Evolutionary conservation across 37 sponge, comb jelly and placozoan species (phyloP).

Genomic region (Hormiphora californensis): DNA sequence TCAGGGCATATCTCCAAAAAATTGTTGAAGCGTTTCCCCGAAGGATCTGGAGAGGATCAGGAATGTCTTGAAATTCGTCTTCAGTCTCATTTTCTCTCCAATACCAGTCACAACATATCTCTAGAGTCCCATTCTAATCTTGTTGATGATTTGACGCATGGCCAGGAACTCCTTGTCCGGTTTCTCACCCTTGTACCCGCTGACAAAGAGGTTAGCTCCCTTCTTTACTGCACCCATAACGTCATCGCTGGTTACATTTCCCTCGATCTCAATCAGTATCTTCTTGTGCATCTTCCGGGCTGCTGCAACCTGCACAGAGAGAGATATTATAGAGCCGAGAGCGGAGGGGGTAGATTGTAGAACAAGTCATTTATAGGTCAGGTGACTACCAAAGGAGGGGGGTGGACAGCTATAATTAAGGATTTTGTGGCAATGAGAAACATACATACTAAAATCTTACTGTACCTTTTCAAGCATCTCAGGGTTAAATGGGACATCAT

Average conservation of each 20-base stretch:
- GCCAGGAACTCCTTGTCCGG: not conserved
- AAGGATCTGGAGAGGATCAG: too few species aligned
- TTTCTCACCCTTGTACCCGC: not conserved
- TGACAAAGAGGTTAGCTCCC: not conserved
- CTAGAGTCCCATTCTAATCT: not conserved
- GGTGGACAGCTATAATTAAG: too few species aligned
- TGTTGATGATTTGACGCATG: constrained; percentile 1
- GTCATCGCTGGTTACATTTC: not conserved
- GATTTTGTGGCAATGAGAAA: too few species aligned
- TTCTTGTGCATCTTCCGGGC: constrained; percentile 15
- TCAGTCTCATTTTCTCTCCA: too few species aligned
- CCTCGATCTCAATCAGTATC: constrained; percentile 2
- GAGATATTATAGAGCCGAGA: too few species aligned
- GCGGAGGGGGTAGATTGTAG: too few species aligned
- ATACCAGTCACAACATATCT: too few species aligned
- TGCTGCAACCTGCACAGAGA: not conserved
- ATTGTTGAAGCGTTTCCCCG: too few species aligned
- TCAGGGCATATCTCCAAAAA: too few species aligned
- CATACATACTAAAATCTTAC: not conserved
- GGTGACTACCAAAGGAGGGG: too few species aligned
- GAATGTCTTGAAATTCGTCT: too few species aligned
- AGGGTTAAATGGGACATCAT: not conserved
- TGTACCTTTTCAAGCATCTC: not conserved
- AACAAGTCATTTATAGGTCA: too few species aligned
- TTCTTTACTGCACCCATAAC: not conserved